Evolutionary conservation across 1,140 invertebrate species (phyloP).

Genomic region (Brachystomella parvula): DNA sequence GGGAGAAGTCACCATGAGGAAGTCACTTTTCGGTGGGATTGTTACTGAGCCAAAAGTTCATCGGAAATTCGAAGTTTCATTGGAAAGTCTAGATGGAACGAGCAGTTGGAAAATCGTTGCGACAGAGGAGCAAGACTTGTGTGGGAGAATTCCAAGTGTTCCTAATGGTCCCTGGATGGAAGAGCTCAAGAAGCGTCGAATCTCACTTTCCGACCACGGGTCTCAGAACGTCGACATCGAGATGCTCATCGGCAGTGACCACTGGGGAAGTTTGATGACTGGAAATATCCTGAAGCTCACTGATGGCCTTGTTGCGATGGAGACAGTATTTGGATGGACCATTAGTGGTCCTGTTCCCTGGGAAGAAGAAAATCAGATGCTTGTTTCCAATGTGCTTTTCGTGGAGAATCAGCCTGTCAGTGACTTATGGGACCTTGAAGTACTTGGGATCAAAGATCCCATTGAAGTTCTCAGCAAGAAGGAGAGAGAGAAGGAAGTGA

Average conservation of each 20-base stretch:
- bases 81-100: neutral
- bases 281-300: neutral
- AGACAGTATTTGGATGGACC: slow-evolving; percentile 41
- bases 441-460: slow-evolving; percentile 23
- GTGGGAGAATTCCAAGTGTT: slow-evolving; percentile 12
- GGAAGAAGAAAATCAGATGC: neutral
- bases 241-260: slow-evolving; percentile 19
- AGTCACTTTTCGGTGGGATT: slow-evolving; percentile 16
- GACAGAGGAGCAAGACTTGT: slow-evolving; percentile 23
- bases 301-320: slow-evolving; percentile 35
- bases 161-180: neutral
- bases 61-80: neutral
- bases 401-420: slow-evolving; percentile 26
- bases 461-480: neutral
- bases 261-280: slow-evolving; percentile 18
- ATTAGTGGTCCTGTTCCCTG: slow-evolving; percentile 36
- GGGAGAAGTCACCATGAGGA: neutral
- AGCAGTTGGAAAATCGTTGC: neutral
- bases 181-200: slow-evolving; percentile 21
- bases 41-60: slow-evolving; percentile 6
- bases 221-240: neutral
- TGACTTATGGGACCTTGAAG: slow-evolving; percentile 43
- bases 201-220: slow-evolving; percentile 17
- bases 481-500: slow-evolving; percentile 1
- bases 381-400: slow-evolving; percentile 37